Base-by-base conservation (phyloP, 2,113 vertebrate genomes). In the Melospiza georgiana region DNA sequence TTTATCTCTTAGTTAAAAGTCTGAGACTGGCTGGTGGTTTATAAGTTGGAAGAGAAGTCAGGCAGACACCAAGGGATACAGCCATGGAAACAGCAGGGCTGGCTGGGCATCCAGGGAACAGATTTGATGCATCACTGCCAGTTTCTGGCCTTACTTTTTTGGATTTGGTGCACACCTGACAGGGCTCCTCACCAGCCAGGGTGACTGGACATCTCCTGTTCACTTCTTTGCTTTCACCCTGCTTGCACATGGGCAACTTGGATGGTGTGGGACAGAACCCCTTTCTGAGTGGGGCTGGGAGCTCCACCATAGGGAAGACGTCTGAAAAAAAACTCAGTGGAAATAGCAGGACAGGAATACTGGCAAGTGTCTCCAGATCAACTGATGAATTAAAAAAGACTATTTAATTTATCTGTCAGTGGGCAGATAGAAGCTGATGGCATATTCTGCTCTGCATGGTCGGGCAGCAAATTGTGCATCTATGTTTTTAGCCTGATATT, bases 401-500 rank as follows among this genome's bases (percentile, higher is more conserved):
- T 72, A 93, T 95, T 93, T 96, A 91, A 94, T 96, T 93, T 84
- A 94, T 84, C 93, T 93, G 83, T 95, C 93, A 96, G 68, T 94
- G 90, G 85, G 79, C 62, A 95, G 92, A 94, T 20, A 96, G 90
- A 90, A 96, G 52, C 52, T 94, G 90, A 90, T 93, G 92, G 76
- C 83, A 68, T 75, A 66, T 92, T 95, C 63, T 63, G 83, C 87
- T 85, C 44, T 2, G 75, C 95, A 93, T 91, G 90, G 86, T 84
- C 3, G 1, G 79, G 88, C 90, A 94, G 90, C 88, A 97, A 95
- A 97, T 92, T 75, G 85, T 80, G 90, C 92, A 90, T 92, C 73
- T 94, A 91, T 95, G 91, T 96, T 96, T 95, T 95, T 93, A 96
- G 65, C 61, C 76, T 68, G 80, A 92, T 97, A 91, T 97, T 94